Percentiles rank a stretch among this genome's conserved stretches.
Evolutionary conservation across 92 coral and sea anemone genomes (phyloP).

Genomic region (Epizoanthus fatuus): DNA sequence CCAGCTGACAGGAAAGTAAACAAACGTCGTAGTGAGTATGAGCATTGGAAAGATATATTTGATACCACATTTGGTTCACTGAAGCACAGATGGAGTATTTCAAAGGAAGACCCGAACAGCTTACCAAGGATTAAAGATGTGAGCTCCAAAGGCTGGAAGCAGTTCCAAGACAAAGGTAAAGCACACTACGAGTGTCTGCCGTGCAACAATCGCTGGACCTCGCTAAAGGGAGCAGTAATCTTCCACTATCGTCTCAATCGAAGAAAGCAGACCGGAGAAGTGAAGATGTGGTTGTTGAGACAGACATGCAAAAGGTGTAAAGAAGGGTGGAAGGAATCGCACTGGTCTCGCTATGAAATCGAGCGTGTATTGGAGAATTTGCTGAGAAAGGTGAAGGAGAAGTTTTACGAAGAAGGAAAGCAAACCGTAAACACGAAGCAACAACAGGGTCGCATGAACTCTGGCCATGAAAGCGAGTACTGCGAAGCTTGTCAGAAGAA

Average conservation of each 20-base stretch:
- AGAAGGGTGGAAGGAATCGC: not conserved
- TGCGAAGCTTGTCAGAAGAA: conserved; percentile 12
- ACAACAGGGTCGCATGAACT: not conserved
- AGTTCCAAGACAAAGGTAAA: conserved; percentile 7
- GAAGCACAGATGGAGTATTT: not conserved
- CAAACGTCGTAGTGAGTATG: too few relatives aligned
- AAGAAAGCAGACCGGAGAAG: not conserved
- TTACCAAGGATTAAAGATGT: not conserved
- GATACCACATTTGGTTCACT: not conserved
- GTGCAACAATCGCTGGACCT: not conserved
- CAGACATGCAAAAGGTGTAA: not conserved
- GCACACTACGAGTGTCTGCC: not conserved
- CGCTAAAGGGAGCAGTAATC: conserved; percentile 2
- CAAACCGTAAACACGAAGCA: not conserved
- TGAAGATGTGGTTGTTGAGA: not conserved
- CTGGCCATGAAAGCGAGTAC: not conserved
- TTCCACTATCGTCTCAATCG: not conserved
- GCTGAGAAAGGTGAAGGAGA: conserved; percentile 11
- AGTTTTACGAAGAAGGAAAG: not conserved
- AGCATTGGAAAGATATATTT: not conserved
- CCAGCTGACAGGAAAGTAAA: too few relatives aligned
- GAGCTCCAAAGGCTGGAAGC: not conserved
- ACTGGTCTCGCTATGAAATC: not conserved
- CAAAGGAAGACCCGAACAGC: not conserved
- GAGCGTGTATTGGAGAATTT: conserved; percentile 1